phyloP scores from a whole-genome alignment of 2,888 invertebrate genomes.

The Leucozona laternaria region DNA sequence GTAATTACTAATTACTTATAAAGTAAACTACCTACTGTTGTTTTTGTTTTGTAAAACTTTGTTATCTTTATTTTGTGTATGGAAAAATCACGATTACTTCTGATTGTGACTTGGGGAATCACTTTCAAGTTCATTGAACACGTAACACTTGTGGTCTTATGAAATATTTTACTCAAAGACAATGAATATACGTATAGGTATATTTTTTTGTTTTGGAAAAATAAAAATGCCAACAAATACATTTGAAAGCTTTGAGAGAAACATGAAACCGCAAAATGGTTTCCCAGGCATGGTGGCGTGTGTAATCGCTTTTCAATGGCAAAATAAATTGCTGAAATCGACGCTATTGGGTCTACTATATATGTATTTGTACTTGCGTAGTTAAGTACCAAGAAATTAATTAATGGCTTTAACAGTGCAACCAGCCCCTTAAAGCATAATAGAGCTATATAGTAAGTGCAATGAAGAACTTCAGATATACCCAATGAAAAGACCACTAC shows the following conservation, averaged over 20 bases:
- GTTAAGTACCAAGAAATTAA: constrained; percentile 15
- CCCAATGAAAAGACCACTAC: background rate
- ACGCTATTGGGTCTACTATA: constrained; percentile 4
- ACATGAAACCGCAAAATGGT: constrained; percentile 55
- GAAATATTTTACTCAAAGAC: constrained; percentile 57
- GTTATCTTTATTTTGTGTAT: constrained; percentile 11
- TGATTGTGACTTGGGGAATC: constrained; percentile 16
- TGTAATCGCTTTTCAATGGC: constrained; percentile 56
- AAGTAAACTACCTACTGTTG: background rate
- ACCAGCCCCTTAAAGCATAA: constrained; percentile 15
- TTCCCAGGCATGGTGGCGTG: constrained; percentile 41
- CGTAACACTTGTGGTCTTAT: constrained; percentile 61
- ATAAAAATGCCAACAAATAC: background rate
- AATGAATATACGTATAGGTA: background rate
- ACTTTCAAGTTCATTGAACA: constrained; percentile 72
- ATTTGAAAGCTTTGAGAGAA: constrained; percentile 15
- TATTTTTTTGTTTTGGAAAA: constrained; percentile 22
- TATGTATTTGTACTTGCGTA: background rate
- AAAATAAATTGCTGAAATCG: constrained; percentile 58
- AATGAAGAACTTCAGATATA: background rate
- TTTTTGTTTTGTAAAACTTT: constrained; percentile 21
- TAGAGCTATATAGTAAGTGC: background rate
- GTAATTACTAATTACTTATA: too few species aligned
- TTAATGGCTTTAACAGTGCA: constrained; percentile 26
- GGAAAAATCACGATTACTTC: constrained; percentile 19